Percentiles rank a stretch among this genome's conserved stretches.
phyloP scores from a whole-genome alignment of 2,113 vertebrate genomes.

The Pungitius pungitius region DNA sequence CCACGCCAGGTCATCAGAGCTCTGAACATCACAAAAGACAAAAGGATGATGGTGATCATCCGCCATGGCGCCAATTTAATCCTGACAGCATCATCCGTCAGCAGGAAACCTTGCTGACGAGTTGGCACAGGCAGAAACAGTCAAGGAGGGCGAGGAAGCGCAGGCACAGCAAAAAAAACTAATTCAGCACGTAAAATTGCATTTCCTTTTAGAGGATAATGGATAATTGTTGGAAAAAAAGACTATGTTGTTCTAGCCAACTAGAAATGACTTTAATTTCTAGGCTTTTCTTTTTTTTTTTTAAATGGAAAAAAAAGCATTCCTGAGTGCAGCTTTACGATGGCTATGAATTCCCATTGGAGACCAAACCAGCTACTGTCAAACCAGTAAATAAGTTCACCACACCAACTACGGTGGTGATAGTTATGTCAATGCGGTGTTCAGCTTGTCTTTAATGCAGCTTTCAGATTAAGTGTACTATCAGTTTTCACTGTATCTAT shows the following conservation, averaged over 20 bases:
- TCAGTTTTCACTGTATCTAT: background rate
- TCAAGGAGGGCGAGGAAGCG: constrained; percentile 15
- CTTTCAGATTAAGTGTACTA: background rate
- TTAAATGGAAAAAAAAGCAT: background rate
- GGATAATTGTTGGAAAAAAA: too few species aligned
- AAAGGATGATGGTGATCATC: constrained; percentile 41
- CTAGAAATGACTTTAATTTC: too few species aligned
- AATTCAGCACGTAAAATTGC: background rate
- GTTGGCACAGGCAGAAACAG: constrained; percentile 8
- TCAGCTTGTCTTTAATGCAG: too few species aligned
- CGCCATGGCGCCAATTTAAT: constrained; percentile 23
- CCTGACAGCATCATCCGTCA: constrained; percentile 41
- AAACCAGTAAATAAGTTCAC: too few species aligned
- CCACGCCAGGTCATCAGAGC: constrained; percentile 44
- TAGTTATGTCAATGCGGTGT: too few species aligned
- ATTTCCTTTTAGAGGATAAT: background rate
- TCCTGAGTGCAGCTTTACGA: background rate
- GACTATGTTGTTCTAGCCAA: background rate
- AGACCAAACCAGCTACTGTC: background rate
- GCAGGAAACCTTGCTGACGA: constrained; percentile 38
- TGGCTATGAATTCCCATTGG: background rate
- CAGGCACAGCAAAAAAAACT: background rate
- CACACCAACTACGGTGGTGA: too few species aligned
- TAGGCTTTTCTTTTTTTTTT: too few species aligned
- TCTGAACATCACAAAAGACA: constrained; percentile 39